Conservation (phyloP, 2,797 vertebrate genomes). For the Chelon auratus region DNA sequence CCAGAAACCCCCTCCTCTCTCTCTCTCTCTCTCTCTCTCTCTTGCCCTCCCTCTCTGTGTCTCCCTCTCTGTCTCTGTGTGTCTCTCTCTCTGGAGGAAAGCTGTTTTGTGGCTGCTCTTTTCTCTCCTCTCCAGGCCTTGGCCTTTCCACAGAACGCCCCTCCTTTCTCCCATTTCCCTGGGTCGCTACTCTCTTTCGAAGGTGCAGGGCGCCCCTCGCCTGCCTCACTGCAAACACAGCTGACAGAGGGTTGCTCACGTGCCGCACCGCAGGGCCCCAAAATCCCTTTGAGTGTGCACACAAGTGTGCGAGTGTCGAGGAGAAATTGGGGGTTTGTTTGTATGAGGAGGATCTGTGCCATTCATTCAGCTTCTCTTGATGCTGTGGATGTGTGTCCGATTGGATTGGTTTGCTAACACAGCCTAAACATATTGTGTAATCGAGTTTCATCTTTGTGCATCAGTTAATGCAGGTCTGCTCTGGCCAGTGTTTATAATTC, state of each 20-base stretch:
- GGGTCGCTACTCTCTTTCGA: conserved; percentile 72
- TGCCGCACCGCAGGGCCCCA: conserved; percentile 85
- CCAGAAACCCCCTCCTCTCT: conserved; percentile 64
- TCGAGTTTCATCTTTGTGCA: conserved; percentile 45
- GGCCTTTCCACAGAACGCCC: conserved; percentile 76
- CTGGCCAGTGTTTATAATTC: not conserved
- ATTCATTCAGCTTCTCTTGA: conserved; percentile 70
- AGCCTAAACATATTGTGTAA: conserved; percentile 34
- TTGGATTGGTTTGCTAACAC: conserved; percentile 46
- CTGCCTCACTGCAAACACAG: conserved; percentile 96
- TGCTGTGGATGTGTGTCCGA: conserved; percentile 63
- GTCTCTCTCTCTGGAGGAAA: conserved; percentile 76
- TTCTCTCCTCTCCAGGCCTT: conserved; percentile 77
- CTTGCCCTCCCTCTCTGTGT: conserved; percentile 2
- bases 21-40: conserved; percentile 55
- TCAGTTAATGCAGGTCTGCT: conserved; percentile 9
- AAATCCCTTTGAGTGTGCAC: conserved; percentile 75
- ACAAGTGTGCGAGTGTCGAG: conserved; percentile 57
- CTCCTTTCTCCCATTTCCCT: conserved; percentile 63
- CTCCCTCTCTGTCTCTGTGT: conserved; percentile 54
- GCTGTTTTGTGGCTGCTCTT: conserved; percentile 81
- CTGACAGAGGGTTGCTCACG: conserved; percentile 94
- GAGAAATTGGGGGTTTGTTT: conserved; percentile 65
- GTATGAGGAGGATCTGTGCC: conserved; percentile 62
- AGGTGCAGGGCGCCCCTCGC: conserved; percentile 80